Conservation (phyloP, 1,140 invertebrate species). For the Drosophila varians region DNA sequence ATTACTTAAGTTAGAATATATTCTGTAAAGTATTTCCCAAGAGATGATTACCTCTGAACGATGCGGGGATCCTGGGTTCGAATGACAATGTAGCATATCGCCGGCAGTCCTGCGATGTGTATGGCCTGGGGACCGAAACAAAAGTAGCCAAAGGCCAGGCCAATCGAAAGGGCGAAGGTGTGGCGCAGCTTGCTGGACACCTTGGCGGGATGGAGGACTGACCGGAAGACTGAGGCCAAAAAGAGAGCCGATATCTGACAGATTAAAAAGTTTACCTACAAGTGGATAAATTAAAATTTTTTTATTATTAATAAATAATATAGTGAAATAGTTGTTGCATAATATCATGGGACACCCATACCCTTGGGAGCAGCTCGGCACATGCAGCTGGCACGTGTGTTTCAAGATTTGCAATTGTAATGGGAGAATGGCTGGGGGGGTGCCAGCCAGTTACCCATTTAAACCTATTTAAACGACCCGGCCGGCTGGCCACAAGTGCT, state of each 20-base stretch:
- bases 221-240: slow-evolving; percentile 90
- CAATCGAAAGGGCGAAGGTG: slow-evolving; percentile 89
- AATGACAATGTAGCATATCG: slow-evolving; percentile 90
- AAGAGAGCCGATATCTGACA: slow-evolving; percentile 91
- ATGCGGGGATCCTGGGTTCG: slow-evolving; percentile 86
- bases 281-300: slow-evolving; percentile 34
- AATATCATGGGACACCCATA: slow-evolving; percentile 8
- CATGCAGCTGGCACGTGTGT: slow-evolving; percentile 29
- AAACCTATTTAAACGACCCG: background rate
- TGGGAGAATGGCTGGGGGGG: background rate
- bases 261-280: slow-evolving; percentile 92
- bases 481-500: slow-evolving; percentile 1
- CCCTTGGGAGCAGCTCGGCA: background rate
- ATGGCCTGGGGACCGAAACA: slow-evolving; percentile 94
- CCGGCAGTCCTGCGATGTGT: slow-evolving; percentile 90
- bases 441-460: background rate
- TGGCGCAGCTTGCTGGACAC: slow-evolving; percentile 89
- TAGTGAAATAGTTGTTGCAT: background rate
- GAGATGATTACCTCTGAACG: slow-evolving; percentile 86
- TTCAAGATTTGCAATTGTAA: slow-evolving; percentile 10
- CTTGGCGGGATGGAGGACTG: slow-evolving; percentile 87
- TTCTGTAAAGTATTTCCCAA: background rate
- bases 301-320: no score
- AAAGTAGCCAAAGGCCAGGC: slow-evolving; percentile 92
- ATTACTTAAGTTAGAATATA: background rate